Conservation (phyloP, 2,888 invertebrate species). For the Xestia xanthographa region DNA sequence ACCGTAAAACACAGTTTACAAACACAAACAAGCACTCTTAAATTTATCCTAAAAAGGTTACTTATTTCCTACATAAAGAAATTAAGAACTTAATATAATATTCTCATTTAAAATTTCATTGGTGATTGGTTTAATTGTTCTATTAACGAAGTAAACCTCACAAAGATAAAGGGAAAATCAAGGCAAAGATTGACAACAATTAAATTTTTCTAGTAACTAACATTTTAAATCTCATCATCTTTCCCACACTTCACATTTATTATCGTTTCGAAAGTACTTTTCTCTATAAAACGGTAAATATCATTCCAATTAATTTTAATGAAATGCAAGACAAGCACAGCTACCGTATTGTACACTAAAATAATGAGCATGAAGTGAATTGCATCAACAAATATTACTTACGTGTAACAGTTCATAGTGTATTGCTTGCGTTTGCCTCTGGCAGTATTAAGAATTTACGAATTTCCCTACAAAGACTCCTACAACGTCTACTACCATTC, state of each 20-base stretch:
- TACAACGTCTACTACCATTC: slow-evolving; percentile 74
- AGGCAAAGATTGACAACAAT: slow-evolving; percentile 42
- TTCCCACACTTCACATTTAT: slow-evolving; percentile 27
- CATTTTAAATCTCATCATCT: slow-evolving; percentile 40
- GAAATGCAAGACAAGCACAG: slow-evolving; percentile 42
- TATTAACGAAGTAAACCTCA: slow-evolving; percentile 54
- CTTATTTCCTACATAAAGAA: slow-evolving; percentile 56
- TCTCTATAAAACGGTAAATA: slow-evolving; percentile 33
- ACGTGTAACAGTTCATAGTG: slow-evolving; percentile 63
- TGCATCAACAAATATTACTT: slow-evolving; percentile 59
- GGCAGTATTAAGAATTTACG: slow-evolving; percentile 73
- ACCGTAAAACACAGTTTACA: slow-evolving; percentile 39
- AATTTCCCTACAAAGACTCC: slow-evolving; percentile 77
- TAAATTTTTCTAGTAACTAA: slow-evolving; percentile 44
- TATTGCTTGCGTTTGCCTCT: slow-evolving; percentile 67
- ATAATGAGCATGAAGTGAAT: slow-evolving; percentile 50
- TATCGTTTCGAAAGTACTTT: slow-evolving; percentile 28
- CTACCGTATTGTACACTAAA: slow-evolving; percentile 54
- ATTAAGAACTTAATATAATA: slow-evolving; percentile 54
- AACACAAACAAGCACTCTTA: slow-evolving; percentile 66
- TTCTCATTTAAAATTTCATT: slow-evolving; percentile 54
- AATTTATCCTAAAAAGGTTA: slow-evolving; percentile 63
- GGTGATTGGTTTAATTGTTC: slow-evolving; percentile 58
- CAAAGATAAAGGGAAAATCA: slow-evolving; percentile 40
- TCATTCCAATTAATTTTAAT: slow-evolving; percentile 16